Evolutionary conservation across 2,797 vertebrate species (phyloP), one percentile per base, ranked within the genome.

Genomic region (Scyliorhinus canicula): DNA sequence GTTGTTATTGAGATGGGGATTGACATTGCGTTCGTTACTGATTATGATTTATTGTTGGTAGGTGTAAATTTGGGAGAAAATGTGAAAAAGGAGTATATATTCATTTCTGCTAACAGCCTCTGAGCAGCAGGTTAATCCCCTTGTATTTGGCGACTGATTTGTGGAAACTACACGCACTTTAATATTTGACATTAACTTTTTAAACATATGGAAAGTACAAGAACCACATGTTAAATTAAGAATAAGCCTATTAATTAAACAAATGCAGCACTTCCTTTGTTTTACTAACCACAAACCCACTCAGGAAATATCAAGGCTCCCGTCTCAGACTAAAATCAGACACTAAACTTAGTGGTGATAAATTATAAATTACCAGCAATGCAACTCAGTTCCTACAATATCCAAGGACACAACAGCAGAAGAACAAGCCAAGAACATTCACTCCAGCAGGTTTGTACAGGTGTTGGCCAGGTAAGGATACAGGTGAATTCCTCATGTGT

Each of bases 201-300:
- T 21, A 65, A 65, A 65, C 19, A 57, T 5, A 88, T 57, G 31
- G 52, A 88, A n/a, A 88, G 55, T 24, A 21, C 60, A 26, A 63
- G 60, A 63, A 91, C 57, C 88, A 44, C 88, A 44, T n/a, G 24
- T 21, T 63, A 40, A 91, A 91, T 63, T 63, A 91, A 40, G 60
- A 91, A 65, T 57, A 91, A 65, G 88, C 65, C 57, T 44, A 65
- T 91, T 91, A 65, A 65, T 91, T 91, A 91, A 91, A 65, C n/a
- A 63, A 90, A 44, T 21, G n/a, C 86, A 60, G 55, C 55, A 65
- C 0, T 91, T 91, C 88, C 19, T 35, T 63, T 91, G 88, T 91
- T 63, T 91, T 26, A 91, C 44, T 57, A 44, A 91, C 88, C 88
- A 60, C 88, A 91, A 91, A 44, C n/a, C 44, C 88, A 91, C n/a